Conservation (phyloP, 1,140 invertebrate species). For the Proales similis region DNA sequence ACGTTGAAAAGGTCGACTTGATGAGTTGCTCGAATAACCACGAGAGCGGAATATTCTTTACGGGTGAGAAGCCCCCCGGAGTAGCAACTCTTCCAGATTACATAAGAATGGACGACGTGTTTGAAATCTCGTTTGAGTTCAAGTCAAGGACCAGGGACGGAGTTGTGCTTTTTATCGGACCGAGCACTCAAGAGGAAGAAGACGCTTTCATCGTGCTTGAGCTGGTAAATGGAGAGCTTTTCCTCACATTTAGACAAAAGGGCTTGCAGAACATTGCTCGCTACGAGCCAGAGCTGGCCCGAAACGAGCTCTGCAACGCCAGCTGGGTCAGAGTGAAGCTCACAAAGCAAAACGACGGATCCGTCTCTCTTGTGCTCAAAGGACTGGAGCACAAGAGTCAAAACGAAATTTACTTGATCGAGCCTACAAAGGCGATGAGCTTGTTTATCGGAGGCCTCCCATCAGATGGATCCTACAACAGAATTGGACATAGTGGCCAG, state of each 20-base stretch:
- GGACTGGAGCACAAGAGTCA: not conserved
- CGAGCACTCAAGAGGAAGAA: no score
- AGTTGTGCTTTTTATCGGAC: slow-evolving; percentile 17
- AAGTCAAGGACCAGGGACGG: slow-evolving; percentile 31
- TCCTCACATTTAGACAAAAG: not conserved
- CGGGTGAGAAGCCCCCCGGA: not conserved
- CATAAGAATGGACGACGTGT: slow-evolving; percentile 1
- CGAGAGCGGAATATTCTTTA: slow-evolving; percentile 29
- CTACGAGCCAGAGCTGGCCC: slow-evolving; percentile 5
- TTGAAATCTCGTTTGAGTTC: slow-evolving; percentile 1
- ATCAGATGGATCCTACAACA: not conserved
- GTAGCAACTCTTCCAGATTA: not conserved
- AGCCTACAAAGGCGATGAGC: not conserved
- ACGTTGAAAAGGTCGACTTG: slow-evolving; percentile 21
- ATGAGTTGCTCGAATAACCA: slow-evolving; percentile 37
- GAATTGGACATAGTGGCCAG: slow-evolving; percentile 8
- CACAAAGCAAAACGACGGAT: slow-evolving; percentile 22
- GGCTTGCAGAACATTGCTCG: slow-evolving; percentile 10
- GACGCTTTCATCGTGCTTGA: slow-evolving; percentile 14
- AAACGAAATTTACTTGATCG: slow-evolving; percentile 1
- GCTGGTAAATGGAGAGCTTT: slow-evolving; percentile 22
- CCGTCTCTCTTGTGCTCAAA: not conserved
- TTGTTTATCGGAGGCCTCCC: slow-evolving; percentile 26
- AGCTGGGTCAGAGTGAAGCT: slow-evolving; percentile 27
- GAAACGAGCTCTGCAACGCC: slow-evolving; percentile 28